Evolutionary conservation across 2,113 vertebrate genomes (phyloP).

Genomic region (Oostethus manadensis): DNA sequence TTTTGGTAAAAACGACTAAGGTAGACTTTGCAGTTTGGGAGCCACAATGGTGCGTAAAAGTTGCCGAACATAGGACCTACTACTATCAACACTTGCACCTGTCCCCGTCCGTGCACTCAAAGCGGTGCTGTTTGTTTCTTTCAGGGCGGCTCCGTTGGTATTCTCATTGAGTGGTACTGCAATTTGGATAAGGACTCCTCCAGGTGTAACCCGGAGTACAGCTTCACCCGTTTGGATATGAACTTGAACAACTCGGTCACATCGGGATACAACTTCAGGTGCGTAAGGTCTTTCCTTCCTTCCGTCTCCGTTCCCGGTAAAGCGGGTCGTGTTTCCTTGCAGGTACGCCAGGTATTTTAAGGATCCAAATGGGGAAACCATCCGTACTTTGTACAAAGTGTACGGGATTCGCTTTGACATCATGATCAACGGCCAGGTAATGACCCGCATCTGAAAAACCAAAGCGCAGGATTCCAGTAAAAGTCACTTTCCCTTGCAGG

Average conservation of each 20-base stretch:
- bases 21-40: no score
- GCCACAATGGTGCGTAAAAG: no score
- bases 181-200: constrained; percentile 86
- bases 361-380: constrained; percentile 73
- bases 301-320: not conserved
- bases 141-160: constrained; percentile 89
- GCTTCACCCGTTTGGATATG: constrained; percentile 85
- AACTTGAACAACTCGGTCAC: constrained; percentile 70
- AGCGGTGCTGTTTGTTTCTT: no score
- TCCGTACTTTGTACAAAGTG: constrained; percentile 85
- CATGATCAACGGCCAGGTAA: constrained; percentile 89
- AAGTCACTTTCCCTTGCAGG: constrained; percentile 66
- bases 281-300: constrained; percentile 1
- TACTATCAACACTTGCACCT: no score
- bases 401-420: constrained; percentile 96
- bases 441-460: not conserved
- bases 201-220: constrained; percentile 84
- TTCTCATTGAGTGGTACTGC: constrained; percentile 93
- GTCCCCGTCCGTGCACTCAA: no score
- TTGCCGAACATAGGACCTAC: no score
- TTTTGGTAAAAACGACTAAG: no score
- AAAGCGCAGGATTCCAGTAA: not conserved
- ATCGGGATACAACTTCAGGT: constrained; percentile 97
- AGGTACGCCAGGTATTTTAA: constrained; percentile 89
- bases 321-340: not conserved